phyloP scores from a whole-genome alignment of 1,140 invertebrate genomes.

The Augochlora pura region DNA sequence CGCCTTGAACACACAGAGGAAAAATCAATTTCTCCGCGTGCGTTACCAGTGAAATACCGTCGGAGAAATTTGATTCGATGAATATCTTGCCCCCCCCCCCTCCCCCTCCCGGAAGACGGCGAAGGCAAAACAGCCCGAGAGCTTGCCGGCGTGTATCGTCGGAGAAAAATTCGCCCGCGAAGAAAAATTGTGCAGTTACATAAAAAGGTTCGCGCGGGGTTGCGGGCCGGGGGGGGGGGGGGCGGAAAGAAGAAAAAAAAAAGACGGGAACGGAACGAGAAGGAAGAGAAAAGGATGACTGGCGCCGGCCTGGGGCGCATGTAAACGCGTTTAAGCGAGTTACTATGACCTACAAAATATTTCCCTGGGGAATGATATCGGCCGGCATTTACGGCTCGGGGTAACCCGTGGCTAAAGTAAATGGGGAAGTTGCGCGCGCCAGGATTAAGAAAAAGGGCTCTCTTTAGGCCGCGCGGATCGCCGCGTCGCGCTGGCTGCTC shows the following conservation, averaged over 20 bases:
- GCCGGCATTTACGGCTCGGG: slow-evolving; percentile 3
- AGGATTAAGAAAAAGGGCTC: slow-evolving; percentile 2
- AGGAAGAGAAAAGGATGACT: not conserved
- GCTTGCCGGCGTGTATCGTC: not conserved
- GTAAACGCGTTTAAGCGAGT: slow-evolving; percentile 36
- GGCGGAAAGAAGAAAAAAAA: not conserved
- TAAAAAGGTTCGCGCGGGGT: slow-evolving; percentile 2
- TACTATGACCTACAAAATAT: slow-evolving; percentile 29
- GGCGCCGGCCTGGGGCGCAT: not conserved
- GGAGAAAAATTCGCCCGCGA: slow-evolving; percentile 3
- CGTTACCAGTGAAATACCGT: slow-evolving; percentile 1
- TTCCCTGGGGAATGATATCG: slow-evolving; percentile 37
- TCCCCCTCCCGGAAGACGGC: not conserved
- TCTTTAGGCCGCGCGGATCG: not conserved
- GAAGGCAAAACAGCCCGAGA: not conserved
- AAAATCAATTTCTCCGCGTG: slow-evolving; percentile 37
- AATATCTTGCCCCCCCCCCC: slow-evolving; percentile 27
- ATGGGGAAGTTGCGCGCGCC: not conserved
- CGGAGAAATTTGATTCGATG: slow-evolving; percentile 36
- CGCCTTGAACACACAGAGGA: slow-evolving; percentile 13
- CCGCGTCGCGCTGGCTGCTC: no score
- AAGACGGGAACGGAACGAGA: no score
- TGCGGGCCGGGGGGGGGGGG: no score
- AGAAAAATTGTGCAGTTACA: not conserved
- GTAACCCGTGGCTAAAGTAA: slow-evolving; percentile 10